Evolutionary conservation across 2,888 invertebrate genomes (phyloP).

Genomic region (Cenopis cana): DNA sequence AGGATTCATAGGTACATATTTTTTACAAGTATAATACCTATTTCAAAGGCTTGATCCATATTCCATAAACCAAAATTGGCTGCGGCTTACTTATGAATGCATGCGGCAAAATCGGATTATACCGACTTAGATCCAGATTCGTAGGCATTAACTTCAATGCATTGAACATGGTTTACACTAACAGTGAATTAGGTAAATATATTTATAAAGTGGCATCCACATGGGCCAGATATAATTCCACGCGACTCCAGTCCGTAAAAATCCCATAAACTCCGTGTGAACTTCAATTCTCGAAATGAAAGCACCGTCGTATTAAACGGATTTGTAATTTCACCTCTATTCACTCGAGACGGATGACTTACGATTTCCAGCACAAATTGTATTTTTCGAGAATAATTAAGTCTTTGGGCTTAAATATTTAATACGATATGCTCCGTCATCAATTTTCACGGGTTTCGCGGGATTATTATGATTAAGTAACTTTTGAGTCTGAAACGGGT

Average conservation of each 20-base stretch:
- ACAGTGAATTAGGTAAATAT: slow-evolving; percentile 43
- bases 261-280: slow-evolving; percentile 53
- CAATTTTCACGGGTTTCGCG: slow-evolving; percentile 20
- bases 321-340: slow-evolving; percentile 29
- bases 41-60: too few species aligned
- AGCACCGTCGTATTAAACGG: slow-evolving; percentile 36
- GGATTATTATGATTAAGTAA: slow-evolving; percentile 9
- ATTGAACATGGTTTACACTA: slow-evolving; percentile 9
- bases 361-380: slow-evolving; percentile 14
- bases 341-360: slow-evolving; percentile 18
- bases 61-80: neutral
- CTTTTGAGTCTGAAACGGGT: slow-evolving; percentile 6
- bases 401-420: slow-evolving; percentile 15
- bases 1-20: too few species aligned
- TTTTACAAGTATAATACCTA: too few species aligned
- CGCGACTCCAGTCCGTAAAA: slow-evolving; percentile 54
- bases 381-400: slow-evolving; percentile 17
- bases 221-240: slow-evolving; percentile 51
- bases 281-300: slow-evolving; percentile 48
- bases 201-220: slow-evolving; percentile 52
- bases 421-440: slow-evolving; percentile 22
- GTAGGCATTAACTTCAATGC: neutral
- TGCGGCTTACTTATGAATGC: neutral
- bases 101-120: neutral
- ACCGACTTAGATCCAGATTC: neutral